Base-by-base conservation (phyloP, 1,140 invertebrate species). In the Diplogasteroides magnus region DNA sequence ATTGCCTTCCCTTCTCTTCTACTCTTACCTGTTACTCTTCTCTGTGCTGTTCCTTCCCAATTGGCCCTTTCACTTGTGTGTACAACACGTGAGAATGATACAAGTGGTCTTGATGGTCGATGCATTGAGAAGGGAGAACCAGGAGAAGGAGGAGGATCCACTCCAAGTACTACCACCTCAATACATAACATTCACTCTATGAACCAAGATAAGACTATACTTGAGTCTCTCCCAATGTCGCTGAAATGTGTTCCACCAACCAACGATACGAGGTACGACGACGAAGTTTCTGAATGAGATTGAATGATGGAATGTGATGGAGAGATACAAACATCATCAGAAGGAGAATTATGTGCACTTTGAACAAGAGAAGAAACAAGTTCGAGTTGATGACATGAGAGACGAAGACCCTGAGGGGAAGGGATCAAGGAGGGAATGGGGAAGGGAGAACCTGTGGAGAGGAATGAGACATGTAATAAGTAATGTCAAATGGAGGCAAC, bases 401-500 rank as follows among this genome's bases (percentile, higher is more conserved):
- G 37, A 48, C 37, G 37, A 48, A 48, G 37, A 19, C 37, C 37
- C 37, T 48, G 37, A 48, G 37, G n/a, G n/a, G 85, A 56, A 95
- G 85, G 63, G 88, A 88, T 82, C 93, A 90, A 78, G 64, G 55
- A 72, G 48, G 76, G 31, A 85, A 74, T 37, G 79, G 77, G 57
- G 92, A 93, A 75, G 90, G 90, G 62, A 90, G 91, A 0, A 96
- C 96, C 74, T 92, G 88, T 78, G 96, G 92, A 87, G 94, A 91
- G 0, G 93, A 91, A 80, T 93, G 96, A 0, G 94, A 98, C 89
- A 96, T 94, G 94, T 94, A 98, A 85, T 98, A 98, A 78, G 90
- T 91, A 14, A 97, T 90, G 84, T 93, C 91, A 77, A 97, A 91
- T 71, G 90, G 89, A 80, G 94, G 93, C 55, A 96, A 86, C 0